Evolutionary conservation across 2,797 vertebrate genomes (phyloP), one percentile per base, ranked within the genome.

Genomic region (Psittacula derbiana): DNA sequence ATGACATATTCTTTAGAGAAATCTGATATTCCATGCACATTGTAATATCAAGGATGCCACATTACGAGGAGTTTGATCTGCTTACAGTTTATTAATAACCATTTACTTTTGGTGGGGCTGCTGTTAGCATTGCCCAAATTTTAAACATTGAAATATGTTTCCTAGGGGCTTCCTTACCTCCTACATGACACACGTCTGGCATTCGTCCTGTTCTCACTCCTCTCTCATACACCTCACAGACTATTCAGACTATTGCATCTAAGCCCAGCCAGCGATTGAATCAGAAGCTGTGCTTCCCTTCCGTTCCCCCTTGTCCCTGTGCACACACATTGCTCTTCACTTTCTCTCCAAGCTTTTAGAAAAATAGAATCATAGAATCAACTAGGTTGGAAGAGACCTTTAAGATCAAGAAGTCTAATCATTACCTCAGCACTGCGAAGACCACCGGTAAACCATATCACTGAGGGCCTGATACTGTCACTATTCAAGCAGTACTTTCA

Each of bases 41-140:
- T 47, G 18, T 33, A 31, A 52, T 24, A 23, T 3, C 3, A 1
- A 41, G 19, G 25, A 53, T 18, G 78, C 19, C 8, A 19, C 5
- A 2, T 27, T 28, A 43, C 1, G 0, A 13, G 11, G 18, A 0
- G 3, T 1, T 10, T 66, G 36, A 36, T 67, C 41, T 87, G 13
- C 25, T 81, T 71, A 38, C 25, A 75, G 28, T 1, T 74, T 66
- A 19, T 53, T 64, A 49, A 23, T 5, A 5, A 5, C 11, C 8
- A 8, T 50, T 83, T 53, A 17, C 14, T 86, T 94, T 41, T 25
- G 10, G 36, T 25, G 30, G 6, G 46, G 24, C 4, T 73, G 27
- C 38, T 80, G 16, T 82, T 73, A 43, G 12, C 24, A 47, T 43
- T 58, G 18, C 14, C 10, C 43, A 6, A 53, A 83, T 70, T 58